Conservation (phyloP, 2,888 invertebrate genomes). For the Archips crataeganus region DNA sequence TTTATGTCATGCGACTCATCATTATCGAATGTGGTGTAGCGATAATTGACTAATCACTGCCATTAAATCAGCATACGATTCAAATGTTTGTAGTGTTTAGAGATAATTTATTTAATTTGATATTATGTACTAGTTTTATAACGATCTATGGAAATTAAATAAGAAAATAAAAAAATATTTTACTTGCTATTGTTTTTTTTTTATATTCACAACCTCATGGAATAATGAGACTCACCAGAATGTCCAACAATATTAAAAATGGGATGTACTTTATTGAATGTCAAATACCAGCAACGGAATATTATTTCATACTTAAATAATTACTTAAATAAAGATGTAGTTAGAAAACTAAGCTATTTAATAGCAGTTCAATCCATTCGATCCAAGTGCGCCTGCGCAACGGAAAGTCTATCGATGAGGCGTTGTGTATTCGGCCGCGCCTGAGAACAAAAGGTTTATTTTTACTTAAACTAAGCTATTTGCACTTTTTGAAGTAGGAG, state of each 20-base stretch:
- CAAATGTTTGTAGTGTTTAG: constrained; percentile 15
- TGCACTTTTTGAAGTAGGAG: no score
- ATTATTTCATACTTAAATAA: constrained; percentile 41
- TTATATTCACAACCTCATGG: constrained; percentile 1
- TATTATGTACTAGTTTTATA: constrained; percentile 29
- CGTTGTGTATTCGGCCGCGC: constrained; percentile 77
- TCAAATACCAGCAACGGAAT: constrained; percentile 37
- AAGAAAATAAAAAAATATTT: constrained; percentile 41
- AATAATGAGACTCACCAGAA: not conserved
- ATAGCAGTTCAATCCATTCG: constrained; percentile 71
- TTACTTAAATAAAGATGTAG: constrained; percentile 41
- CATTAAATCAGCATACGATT: constrained; percentile 47
- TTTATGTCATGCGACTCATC: constrained; percentile 1
- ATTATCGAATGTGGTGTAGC: constrained; percentile 6
- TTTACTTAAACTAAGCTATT: no score
- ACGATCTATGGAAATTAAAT: constrained; percentile 30
- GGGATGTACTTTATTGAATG: constrained; percentile 19
- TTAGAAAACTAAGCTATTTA: constrained; percentile 46
- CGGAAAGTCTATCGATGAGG: constrained; percentile 75
- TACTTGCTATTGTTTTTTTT: constrained; percentile 33
- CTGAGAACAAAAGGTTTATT: constrained; percentile 51
- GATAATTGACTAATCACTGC: constrained; percentile 51
- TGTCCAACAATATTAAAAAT: constrained; percentile 1
- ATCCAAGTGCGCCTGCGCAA: constrained; percentile 79
- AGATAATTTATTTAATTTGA: constrained; percentile 29